phyloP scores from a whole-genome alignment of 2,888 invertebrate genomes.

The Trachelus troglodyta region DNA sequence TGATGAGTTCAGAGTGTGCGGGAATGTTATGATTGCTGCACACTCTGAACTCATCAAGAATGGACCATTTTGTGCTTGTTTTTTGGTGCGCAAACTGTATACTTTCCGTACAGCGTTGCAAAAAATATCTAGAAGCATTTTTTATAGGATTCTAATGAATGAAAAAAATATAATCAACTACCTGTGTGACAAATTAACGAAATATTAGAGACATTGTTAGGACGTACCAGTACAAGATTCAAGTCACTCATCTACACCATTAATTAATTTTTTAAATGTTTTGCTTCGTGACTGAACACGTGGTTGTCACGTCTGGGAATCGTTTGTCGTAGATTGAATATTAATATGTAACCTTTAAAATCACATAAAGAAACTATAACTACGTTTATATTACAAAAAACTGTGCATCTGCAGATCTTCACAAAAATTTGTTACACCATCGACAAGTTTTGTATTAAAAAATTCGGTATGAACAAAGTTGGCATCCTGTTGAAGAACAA shows the following conservation, averaged over 20 bases:
- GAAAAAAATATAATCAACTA: no score
- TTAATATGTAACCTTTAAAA: not conserved
- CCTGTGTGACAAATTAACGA: not conserved
- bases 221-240: not conserved
- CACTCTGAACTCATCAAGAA: no score
- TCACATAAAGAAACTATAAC: not conserved
- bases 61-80: no score
- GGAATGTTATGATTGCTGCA: no score
- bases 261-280: not conserved
- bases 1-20: no score
- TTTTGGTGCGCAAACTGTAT: no score
- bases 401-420: not conserved
- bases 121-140: no score
- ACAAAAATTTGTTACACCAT: not conserved
- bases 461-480: not conserved
- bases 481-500: not conserved
- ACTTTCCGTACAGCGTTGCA: no score
- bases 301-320: not conserved
- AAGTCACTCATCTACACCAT: not conserved
- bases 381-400: not conserved
- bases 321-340: not conserved
- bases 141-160: no score
- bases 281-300: not conserved
- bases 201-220: not conserved
- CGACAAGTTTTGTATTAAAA: not conserved